Conservation (phyloP, 1,140 invertebrate genomes). For the Semibalanus balanoides region DNA sequence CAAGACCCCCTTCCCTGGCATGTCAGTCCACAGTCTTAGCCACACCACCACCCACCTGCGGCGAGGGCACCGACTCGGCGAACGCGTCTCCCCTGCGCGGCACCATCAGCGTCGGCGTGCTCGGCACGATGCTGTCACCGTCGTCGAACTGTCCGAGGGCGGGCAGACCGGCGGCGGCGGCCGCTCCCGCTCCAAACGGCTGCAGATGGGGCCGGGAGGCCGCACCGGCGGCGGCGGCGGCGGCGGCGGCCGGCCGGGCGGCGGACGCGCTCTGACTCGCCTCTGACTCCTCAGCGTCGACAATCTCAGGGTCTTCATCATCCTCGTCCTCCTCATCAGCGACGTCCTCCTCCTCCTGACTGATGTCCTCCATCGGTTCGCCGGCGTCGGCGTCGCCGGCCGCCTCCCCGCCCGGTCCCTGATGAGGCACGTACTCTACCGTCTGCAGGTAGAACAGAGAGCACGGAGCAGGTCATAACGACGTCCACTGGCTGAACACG, state of each 20-base stretch:
- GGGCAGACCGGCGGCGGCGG: constrained; percentile 13
- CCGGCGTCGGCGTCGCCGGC: too few species aligned
- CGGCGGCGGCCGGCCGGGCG: background rate
- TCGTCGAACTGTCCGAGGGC: constrained; percentile 46
- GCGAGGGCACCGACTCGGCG: constrained; percentile 81
- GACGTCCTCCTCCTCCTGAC: background rate
- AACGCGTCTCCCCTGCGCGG: constrained; percentile 72
- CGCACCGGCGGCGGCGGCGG: background rate
- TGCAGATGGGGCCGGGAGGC: constrained; percentile 10
- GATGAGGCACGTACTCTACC: too few species aligned
- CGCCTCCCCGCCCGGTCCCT: too few species aligned
- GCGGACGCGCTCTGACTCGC: constrained; percentile 5
- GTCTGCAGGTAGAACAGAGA: too few species aligned
- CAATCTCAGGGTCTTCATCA: constrained; percentile 31
- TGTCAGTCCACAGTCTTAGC: background rate
- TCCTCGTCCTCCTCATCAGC: constrained; percentile 23
- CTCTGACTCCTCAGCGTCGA: constrained; percentile 21
- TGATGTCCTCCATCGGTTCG: constrained; percentile 8
- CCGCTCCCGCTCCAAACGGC: background rate
- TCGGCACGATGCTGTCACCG: constrained; percentile 79
- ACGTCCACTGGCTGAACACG: too few species aligned
- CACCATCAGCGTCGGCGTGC: constrained; percentile 71
- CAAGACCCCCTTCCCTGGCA: too few species aligned
- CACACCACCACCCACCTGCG: constrained; percentile 38
- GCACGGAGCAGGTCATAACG: too few species aligned